Evolutionary conservation across 1,140 invertebrate genomes (phyloP), one percentile per base, ranked within the genome.

Genomic region (Lineus longissimus): DNA sequence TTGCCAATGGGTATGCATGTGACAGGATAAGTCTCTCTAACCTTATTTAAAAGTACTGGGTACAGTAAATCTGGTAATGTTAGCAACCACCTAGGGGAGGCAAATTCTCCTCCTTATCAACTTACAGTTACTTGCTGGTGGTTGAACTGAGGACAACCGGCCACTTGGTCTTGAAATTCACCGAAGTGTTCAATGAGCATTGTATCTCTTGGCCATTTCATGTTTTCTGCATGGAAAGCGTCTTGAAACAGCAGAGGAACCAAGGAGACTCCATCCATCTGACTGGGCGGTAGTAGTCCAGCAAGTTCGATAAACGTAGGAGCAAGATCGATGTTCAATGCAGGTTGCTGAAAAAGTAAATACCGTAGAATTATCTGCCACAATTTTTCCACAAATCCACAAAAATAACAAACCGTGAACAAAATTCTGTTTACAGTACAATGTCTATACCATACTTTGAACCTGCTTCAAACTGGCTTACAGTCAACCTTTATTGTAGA

Each of bases 111-210:
- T n/a, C n/a, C n/a, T n/a, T n/a, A n/a, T 43, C 66, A 43, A 73
- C 79, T 73, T 69, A 81, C 79, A 57, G 68, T 59, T 64, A 81
- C 63, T 13, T 70, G 58, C 64, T 78, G 77, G 40, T 70, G 47
- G 17, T 64, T 65, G 33, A 66, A 72, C 54, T 74, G 64, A 15
- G 78, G 77, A 66, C 79, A 81, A n/a, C 64, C 64, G 17, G 41
- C 1, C 22, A 75, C 81, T 2, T 79, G 70, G 1, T 77, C 63
- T 25, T 85, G 85, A 1, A 85, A 86, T 83, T 93, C 91, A 13
- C 92, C 92, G 68, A 85, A 85, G 73, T 94, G 91, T 75, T 93
- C 91, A 25, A 94, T 82, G 17, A 93, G 79, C 67, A 93, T 80
- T 25, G 63, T 65, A 31, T 25, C 30, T 17, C 30, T 6, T 30